Percentiles rank a stretch among this genome's conserved stretches.
Conservation (phyloP, 2,113 vertebrate species). For the Sander lucioperca region DNA sequence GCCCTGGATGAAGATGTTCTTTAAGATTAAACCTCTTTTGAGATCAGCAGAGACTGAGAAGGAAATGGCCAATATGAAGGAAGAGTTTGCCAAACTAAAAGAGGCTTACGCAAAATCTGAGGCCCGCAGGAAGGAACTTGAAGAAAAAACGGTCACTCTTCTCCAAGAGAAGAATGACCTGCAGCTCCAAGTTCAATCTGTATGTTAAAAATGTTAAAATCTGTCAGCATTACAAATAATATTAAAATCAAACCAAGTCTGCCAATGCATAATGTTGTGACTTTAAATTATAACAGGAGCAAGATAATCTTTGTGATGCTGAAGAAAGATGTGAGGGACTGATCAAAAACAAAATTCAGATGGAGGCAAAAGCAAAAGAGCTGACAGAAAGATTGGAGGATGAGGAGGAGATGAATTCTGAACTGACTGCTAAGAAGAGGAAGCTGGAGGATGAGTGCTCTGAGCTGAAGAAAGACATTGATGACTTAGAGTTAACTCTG, state of each 20-base stretch:
- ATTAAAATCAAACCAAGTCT: background rate
- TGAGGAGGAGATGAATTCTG: slow-evolving; percentile 23
- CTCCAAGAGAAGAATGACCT: slow-evolving; percentile 79
- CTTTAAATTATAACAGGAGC: slow-evolving; percentile 83
- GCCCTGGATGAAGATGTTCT: slow-evolving; percentile 92
- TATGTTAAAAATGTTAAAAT: slow-evolving; percentile 65
- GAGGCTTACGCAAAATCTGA: slow-evolving; percentile 89
- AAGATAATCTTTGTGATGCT: slow-evolving; percentile 89
- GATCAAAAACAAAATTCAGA: slow-evolving; percentile 92
- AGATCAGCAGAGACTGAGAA: slow-evolving; percentile 83
- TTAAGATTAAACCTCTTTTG: slow-evolving; percentile 92
- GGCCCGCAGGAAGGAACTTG: slow-evolving; percentile 89
- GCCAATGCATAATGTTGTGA: background rate
- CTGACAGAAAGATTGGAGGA: slow-evolving; percentile 89
- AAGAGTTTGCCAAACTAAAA: slow-evolving; percentile 75
- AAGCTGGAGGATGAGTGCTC: no score
- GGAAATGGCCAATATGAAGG: no score
- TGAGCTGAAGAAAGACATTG: no score
- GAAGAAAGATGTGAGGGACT: slow-evolving; percentile 92
- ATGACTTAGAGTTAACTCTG: no score
- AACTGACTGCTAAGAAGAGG: no score
- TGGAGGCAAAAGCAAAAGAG: slow-evolving; percentile 92
- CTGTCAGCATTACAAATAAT: background rate
- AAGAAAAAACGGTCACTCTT: slow-evolving; percentile 91
- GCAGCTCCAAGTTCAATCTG: slow-evolving; percentile 90